Conservation (phyloP, 2,888 invertebrate genomes). For the Panorpa germanica region DNA sequence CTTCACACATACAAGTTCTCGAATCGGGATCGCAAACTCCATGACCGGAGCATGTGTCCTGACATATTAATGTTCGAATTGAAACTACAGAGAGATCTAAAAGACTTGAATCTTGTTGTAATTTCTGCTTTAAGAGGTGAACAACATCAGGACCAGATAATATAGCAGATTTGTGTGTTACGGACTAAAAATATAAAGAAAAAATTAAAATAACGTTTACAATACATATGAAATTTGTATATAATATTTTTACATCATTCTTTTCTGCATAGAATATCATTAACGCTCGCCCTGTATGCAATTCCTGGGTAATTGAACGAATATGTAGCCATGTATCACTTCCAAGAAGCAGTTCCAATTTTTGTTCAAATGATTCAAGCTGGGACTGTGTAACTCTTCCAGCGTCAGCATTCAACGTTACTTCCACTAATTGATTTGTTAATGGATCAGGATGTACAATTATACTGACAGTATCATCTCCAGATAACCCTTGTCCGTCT, state of each 20-base stretch:
- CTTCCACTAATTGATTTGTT: slow-evolving; percentile 56
- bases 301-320: slow-evolving; percentile 34
- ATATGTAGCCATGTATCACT: slow-evolving; percentile 47
- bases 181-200: slow-evolving; percentile 6
- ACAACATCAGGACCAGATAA: slow-evolving; percentile 45
- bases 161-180: slow-evolving; percentile 18
- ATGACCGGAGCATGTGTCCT: slow-evolving; percentile 84
- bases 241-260: slow-evolving; percentile 16
- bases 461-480: slow-evolving; percentile 66
- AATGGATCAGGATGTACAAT: slow-evolving; percentile 63
- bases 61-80: slow-evolving; percentile 72
- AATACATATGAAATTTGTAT: background rate
- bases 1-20: slow-evolving; percentile 75
- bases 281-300: slow-evolving; percentile 38
- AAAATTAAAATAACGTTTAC: slow-evolving; percentile 2
- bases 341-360: slow-evolving; percentile 58
- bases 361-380: slow-evolving; percentile 57
- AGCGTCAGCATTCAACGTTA: slow-evolving; percentile 61
- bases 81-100: slow-evolving; percentile 50
- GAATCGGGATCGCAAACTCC: slow-evolving; percentile 73
- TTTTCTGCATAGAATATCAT: slow-evolving; percentile 49
- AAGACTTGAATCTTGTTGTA: slow-evolving; percentile 48
- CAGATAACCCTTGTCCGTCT: slow-evolving; percentile 74
- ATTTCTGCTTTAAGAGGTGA: slow-evolving; percentile 40
- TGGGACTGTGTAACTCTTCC: slow-evolving; percentile 46